These are phyloP conservation scores for Mythimna lalbum DNA, from an alignment of 2,888 invertebrate species.

Conservation along the genomic window DNA sequence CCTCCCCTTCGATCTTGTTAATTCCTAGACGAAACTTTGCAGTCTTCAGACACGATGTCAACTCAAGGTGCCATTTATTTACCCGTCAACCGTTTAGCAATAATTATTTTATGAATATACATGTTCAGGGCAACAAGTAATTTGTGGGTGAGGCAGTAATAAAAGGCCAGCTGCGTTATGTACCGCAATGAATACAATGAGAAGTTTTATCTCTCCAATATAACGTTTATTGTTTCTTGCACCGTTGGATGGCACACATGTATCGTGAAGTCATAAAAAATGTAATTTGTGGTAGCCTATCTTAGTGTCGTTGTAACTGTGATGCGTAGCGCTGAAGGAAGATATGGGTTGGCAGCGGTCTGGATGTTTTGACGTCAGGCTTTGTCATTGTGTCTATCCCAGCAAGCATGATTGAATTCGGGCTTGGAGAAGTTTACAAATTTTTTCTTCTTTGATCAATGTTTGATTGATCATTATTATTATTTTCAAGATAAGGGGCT, in stretches of 20 bases:
- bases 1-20: slow-evolving; percentile 16
- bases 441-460: neutral
- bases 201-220: slow-evolving; percentile 68
- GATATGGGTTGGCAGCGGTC: slow-evolving; percentile 31
- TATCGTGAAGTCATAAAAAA: slow-evolving; percentile 55
- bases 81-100: slow-evolving; percentile 42
- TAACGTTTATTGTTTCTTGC: slow-evolving; percentile 66
- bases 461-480: too few species aligned
- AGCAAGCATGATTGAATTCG: slow-evolving; percentile 10
- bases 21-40: slow-evolving; percentile 32
- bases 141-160: slow-evolving; percentile 72
- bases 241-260: slow-evolving; percentile 49
- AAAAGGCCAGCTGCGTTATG: slow-evolving; percentile 77
- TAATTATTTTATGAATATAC: slow-evolving; percentile 68
- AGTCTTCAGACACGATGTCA: slow-evolving; percentile 26
- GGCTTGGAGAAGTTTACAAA: neutral
- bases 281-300: slow-evolving; percentile 43
- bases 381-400: slow-evolving; percentile 4
- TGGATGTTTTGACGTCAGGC: slow-evolving; percentile 24
- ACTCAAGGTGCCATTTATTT: slow-evolving; percentile 35
- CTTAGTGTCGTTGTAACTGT: slow-evolving; percentile 13
- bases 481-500: too few species aligned
- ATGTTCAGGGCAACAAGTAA: slow-evolving; percentile 62
- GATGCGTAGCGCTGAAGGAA: slow-evolving; percentile 4
- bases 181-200: slow-evolving; percentile 68